Evolutionary conservation across 2,113 vertebrate species (phyloP).

Genomic region (Gallinago undulata): DNA sequence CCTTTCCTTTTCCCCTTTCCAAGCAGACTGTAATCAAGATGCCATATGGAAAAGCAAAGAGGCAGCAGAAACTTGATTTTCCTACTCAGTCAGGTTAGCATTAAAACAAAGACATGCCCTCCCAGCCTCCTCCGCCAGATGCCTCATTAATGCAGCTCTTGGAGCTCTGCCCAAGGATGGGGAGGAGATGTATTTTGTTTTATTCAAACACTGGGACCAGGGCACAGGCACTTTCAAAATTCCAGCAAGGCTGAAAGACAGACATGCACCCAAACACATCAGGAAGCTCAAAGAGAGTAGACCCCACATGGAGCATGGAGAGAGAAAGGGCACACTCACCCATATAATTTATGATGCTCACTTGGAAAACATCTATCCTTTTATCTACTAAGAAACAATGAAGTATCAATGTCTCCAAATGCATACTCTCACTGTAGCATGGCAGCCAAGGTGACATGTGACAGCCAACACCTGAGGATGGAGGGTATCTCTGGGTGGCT

Average conservation of each 20-base stretch:
- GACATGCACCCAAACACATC: neutral
- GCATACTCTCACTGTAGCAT: neutral
- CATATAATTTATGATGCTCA: neutral
- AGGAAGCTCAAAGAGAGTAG: neutral
- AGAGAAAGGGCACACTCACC: neutral
- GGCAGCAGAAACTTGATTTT: constrained; percentile 15
- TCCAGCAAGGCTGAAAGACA: neutral
- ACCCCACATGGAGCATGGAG: neutral
- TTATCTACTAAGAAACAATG: neutral
- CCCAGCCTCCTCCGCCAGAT: neutral
- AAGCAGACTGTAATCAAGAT: neutral
- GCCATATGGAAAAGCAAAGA: neutral
- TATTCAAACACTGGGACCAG: neutral
- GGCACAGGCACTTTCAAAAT: neutral
- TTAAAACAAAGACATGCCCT: constrained; percentile 13
- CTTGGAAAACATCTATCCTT: neutral
- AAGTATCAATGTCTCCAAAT: neutral
- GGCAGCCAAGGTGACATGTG: neutral
- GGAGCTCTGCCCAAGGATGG: neutral
- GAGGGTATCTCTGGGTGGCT: fast-evolving
- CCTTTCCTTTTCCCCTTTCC: neutral
- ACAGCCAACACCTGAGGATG: neutral
- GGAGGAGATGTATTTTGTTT: neutral
- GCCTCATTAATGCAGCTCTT: constrained; percentile 14
- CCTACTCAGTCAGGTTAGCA: constrained; percentile 3